These are phyloP conservation scores for Chiloscyllium plagiosum DNA, from an alignment of 2,113 vertebrate species.

Conservation along the genomic window DNA sequence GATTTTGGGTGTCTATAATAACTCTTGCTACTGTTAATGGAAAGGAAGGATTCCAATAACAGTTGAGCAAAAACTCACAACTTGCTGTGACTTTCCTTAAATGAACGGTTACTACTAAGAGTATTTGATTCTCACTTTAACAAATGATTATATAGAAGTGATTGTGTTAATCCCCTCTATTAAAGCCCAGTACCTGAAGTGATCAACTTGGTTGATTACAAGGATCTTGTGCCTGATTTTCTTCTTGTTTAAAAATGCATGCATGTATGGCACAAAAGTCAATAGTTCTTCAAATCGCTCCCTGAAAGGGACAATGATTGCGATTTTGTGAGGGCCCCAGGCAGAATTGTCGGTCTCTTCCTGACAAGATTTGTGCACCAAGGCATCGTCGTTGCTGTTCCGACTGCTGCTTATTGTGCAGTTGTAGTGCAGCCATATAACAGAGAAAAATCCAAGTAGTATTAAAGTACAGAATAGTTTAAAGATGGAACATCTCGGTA, in stretches of 20 bases:
- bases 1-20: neutral
- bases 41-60: neutral
- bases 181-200: slow-evolving; percentile 68
- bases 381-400: slow-evolving; percentile 39
- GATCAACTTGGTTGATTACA: slow-evolving; percentile 91
- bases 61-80: neutral
- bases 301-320: slow-evolving; percentile 82
- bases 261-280: slow-evolving; percentile 88
- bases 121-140: neutral
- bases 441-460: slow-evolving; percentile 71
- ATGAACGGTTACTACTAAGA: neutral
- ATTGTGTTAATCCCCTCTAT: neutral
- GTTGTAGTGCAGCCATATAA: slow-evolving; percentile 89
- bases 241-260: slow-evolving; percentile 78
- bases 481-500: slow-evolving; percentile 55
- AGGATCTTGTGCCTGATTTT: slow-evolving; percentile 84
- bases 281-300: slow-evolving; percentile 94
- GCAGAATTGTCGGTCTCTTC: slow-evolving; percentile 58
- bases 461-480: slow-evolving; percentile 67
- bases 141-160: neutral
- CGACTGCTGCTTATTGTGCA: slow-evolving; percentile 67
- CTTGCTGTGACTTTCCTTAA: neutral
- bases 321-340: slow-evolving; percentile 87
- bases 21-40: neutral
- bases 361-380: slow-evolving; percentile 56